Percentiles rank a stretch among this genome's conserved stretches.
Conservation (phyloP, 1,140 invertebrate species). For the Eubasilissa regina region DNA sequence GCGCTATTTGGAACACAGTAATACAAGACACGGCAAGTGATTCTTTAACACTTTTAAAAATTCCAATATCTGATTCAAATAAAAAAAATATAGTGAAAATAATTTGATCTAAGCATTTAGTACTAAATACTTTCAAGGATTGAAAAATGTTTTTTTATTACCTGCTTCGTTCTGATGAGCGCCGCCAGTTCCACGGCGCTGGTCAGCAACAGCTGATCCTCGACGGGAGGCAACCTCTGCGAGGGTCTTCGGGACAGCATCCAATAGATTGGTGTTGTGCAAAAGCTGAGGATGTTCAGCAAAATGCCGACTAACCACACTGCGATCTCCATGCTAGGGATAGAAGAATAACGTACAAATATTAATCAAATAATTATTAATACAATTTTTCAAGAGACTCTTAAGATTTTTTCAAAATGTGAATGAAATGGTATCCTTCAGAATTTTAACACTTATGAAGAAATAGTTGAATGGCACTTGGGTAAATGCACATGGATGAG, state of each 20-base stretch:
- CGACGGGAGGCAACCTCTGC: constrained; percentile 62
- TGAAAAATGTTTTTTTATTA: constrained; percentile 53
- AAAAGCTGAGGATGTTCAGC: constrained; percentile 64
- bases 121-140: too few species aligned
- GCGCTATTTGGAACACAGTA: neutral
- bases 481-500: too few species aligned
- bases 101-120: too few species aligned
- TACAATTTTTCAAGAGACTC: too few species aligned
- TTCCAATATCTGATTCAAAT: neutral
- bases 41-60: neutral
- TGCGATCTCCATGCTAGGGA: constrained; percentile 67
- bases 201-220: constrained; percentile 65
- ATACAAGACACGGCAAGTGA: neutral
- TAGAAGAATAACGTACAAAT: too few species aligned
- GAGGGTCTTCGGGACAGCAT: constrained; percentile 56
- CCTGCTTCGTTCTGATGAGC: constrained; percentile 68
- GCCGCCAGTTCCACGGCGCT: constrained; percentile 68
- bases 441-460: too few species aligned
- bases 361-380: too few species aligned
- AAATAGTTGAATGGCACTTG: too few species aligned
- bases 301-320: constrained; percentile 67
- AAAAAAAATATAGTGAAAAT: too few species aligned
- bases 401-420: too few species aligned
- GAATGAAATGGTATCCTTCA: too few species aligned
- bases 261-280: constrained; percentile 66